A percentile compares a stretch with the other conserved stretches of the same genome.
These are phyloP conservation scores for Sprattus sprattus DNA, from an alignment of 2,113 vertebrate genomes.

Conservation along the genomic window DNA sequence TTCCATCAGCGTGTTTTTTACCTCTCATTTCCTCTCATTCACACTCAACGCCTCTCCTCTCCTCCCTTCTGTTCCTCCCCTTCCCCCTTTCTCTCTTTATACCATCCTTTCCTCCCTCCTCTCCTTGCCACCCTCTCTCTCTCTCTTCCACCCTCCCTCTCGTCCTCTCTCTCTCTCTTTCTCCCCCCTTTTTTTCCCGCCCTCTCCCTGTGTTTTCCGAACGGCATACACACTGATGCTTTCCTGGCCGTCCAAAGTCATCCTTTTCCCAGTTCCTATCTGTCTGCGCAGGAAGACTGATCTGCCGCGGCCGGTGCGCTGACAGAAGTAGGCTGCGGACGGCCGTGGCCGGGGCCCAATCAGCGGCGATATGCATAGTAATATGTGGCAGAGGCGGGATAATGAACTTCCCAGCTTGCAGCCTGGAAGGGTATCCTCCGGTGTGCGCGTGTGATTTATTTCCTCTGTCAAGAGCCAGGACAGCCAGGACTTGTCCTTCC, in stretches of 20 bases:
- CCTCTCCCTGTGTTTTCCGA: conserved; percentile 31
- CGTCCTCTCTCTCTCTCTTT: background rate
- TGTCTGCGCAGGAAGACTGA: conserved; percentile 78
- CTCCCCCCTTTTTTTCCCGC: background rate
- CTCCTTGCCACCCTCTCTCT: background rate
- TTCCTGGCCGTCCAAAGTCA: conserved; percentile 57
- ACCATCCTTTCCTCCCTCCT: background rate
- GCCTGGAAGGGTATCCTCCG: conserved; percentile 96
- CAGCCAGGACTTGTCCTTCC: conserved; percentile 94
- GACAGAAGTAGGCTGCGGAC: conserved; percentile 92
- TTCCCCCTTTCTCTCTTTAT: background rate
- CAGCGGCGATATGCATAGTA: conserved; percentile 94
- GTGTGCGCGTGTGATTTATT: conserved; percentile 97
- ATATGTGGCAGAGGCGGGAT: conserved; percentile 94
- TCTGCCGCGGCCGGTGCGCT: conserved; percentile 77
- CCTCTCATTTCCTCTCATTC: background rate
- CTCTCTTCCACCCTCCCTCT: background rate
- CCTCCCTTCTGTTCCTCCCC: background rate
- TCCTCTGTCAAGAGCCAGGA: conserved; percentile 97
- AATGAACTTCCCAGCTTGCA: conserved; percentile 99
- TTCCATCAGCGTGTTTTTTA: background rate
- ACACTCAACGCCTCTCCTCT: background rate
- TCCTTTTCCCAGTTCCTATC: conserved; percentile 68
- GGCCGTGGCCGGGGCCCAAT: conserved; percentile 79
- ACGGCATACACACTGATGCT: conserved; percentile 26